phyloP scores from a whole-genome alignment of 2,888 invertebrate species.

The Rhaphigaster nebulosa region DNA sequence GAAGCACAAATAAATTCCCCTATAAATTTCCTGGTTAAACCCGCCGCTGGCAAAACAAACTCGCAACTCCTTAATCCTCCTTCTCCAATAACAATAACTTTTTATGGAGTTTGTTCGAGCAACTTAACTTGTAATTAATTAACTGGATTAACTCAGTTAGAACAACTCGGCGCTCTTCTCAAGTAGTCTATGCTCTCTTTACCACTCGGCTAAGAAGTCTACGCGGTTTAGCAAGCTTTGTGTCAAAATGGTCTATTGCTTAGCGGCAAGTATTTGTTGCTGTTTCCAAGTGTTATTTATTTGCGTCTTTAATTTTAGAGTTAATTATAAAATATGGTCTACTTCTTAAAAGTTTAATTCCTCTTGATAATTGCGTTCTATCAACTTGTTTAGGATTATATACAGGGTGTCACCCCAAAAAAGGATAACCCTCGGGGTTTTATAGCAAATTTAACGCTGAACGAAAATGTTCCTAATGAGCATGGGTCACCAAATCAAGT shows the following conservation, averaged over 20 bases:
- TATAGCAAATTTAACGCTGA: too few species aligned
- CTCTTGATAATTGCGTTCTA: too few species aligned
- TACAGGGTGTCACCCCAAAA: too few species aligned
- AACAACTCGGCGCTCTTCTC: neutral
- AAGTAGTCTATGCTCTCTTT: neutral
- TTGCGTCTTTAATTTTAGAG: neutral
- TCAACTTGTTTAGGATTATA: too few species aligned
- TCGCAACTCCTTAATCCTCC: neutral
- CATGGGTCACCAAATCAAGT: too few species aligned
- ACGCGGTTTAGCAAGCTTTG: neutral
- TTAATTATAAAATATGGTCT: neutral
- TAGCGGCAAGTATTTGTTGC: neutral
- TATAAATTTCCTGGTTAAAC: neutral
- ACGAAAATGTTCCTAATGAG: too few species aligned
- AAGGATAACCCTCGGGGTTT: too few species aligned
- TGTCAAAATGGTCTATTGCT: neutral
- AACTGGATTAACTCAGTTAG: conserved; percentile 6
- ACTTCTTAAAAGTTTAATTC: neutral
- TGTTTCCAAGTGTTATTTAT: neutral
- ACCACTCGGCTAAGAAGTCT: neutral
- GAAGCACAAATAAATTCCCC: conserved; percentile 14
- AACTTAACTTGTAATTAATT: conserved; percentile 15
- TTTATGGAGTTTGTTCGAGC: conserved; percentile 23
- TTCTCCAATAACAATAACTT: conserved; percentile 35
- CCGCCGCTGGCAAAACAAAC: neutral